phyloP scores from a whole-genome alignment of 1,140 invertebrate genomes.

The Nymphalis io region DNA sequence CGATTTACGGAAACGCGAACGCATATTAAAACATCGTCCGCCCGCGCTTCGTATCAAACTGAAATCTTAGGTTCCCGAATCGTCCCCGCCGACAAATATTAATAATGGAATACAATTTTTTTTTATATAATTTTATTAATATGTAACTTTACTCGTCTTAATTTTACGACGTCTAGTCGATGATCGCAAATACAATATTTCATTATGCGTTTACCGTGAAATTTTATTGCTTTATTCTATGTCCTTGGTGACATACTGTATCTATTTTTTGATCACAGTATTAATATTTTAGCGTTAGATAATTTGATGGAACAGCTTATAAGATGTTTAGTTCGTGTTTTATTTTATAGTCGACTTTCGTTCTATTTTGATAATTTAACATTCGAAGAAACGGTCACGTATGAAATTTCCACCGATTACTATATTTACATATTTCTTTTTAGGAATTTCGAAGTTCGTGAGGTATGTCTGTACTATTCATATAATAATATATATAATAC shows the following conservation, averaged over 20 bases:
- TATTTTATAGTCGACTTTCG: neutral
- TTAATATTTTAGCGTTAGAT: constrained; percentile 6
- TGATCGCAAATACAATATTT: neutral
- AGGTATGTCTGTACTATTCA: too few relatives aligned
- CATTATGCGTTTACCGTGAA: neutral
- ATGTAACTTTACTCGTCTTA: neutral
- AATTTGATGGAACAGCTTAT: neutral
- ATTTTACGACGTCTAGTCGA: neutral
- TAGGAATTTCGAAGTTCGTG: too few relatives aligned
- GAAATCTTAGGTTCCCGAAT: constrained; percentile 42
- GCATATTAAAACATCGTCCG: constrained; percentile 47
- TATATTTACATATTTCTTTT: too few relatives aligned
- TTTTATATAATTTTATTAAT: constrained; percentile 28
- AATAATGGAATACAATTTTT: constrained; percentile 22
- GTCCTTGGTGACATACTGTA: constrained; percentile 16
- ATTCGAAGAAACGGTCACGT: too few relatives aligned
- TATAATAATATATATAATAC: too few relatives aligned
- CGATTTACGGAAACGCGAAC: constrained; percentile 35
- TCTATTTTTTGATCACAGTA: constrained; percentile 20
- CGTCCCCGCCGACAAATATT: constrained; percentile 32
- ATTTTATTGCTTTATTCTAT: constrained; percentile 6
- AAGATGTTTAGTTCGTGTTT: neutral
- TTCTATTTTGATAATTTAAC: too few relatives aligned
- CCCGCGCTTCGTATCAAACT: constrained; percentile 56
- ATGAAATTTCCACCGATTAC: too few relatives aligned